Evolutionary conservation across 92 coral and sea anemone genomes (phyloP), one percentile per base, ranked within the genome.

Genomic region (Porites evermanni): DNA sequence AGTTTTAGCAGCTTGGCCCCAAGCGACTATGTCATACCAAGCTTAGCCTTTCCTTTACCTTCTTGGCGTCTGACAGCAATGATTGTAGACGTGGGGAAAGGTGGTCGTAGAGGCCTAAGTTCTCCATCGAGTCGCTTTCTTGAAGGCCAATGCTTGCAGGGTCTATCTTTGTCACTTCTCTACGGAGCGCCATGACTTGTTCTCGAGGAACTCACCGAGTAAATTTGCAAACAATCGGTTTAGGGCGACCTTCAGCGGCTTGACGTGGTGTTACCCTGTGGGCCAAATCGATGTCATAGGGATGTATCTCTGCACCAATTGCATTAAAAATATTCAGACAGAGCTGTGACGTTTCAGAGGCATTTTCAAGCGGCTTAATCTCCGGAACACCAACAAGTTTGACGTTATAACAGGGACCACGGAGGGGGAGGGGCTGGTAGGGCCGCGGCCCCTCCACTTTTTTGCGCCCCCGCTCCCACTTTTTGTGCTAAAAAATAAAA

Each of bases 121-220:
- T 32, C 13, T 23, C 75, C 5, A 70, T 1, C 9, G 44, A 70
- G 75, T 8, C 75, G 19, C 9, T 24, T 1, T 38, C 75, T 47
- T 9, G 75, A 21, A 70, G 75, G 51, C 75, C 52, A 26, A 70
- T 70, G 29, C 75, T 70, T 24, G 54, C 29, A 20, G 75, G 75
- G 54, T 26, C 29, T 2, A 70, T 70, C 29, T 70, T 38, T 38
- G 47, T 38, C 47, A 38, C 47, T 38, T 38, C 47, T 0, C 6
- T 38, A 38, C 75, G 4, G 2, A 11, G 29, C 52, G 19, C 54
- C 75, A 70, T 2, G 51, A 23, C 53, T 70, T n/a, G 38, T 17
- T 26, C 75, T 16, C 75, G 75, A 38, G 18, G 1, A 70, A 20
- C 17, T 47, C 75, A 9, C 18, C 13, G 54, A 0, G 75, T 24